phyloP scores from a whole-genome alignment of 2,113 vertebrate species.

The Amazona guildingii region DNA sequence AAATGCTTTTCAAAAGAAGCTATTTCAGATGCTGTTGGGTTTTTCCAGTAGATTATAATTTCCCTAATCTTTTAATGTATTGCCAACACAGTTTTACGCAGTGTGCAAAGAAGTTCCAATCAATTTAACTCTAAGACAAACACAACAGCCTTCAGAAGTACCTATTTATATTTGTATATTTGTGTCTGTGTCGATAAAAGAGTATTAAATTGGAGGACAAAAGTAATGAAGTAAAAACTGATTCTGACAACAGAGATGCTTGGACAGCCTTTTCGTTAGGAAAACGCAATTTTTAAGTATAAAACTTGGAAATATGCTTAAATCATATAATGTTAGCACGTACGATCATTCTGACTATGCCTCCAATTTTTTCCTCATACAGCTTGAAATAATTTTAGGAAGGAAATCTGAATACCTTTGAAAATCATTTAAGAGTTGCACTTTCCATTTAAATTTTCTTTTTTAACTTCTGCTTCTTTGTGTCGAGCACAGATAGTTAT shows the following conservation, averaged over 20 bases:
- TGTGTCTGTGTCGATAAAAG: not conserved
- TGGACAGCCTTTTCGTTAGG: not conserved
- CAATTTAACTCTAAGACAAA: not conserved
- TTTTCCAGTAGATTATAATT: not conserved
- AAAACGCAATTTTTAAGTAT: not conserved
- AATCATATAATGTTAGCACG: not conserved
- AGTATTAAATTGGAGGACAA: not conserved
- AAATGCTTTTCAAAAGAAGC: not conserved
- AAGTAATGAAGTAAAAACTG: not conserved
- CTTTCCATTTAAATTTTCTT: conserved; percentile 7
- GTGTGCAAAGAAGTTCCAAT: not conserved
- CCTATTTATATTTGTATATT: not conserved
- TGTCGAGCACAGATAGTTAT: not conserved
- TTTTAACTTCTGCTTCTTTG: conserved; percentile 6
- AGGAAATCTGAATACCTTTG: not conserved
- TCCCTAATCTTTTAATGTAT: not conserved
- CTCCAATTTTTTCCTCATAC: not conserved
- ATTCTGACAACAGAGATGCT: not conserved
- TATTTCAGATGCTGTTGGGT: not conserved
- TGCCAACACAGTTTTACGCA: not conserved
- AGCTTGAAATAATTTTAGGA: conserved; percentile 6
- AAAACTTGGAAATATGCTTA: conserved; percentile 7
- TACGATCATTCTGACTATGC: not conserved
- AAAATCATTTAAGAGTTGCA: not conserved
- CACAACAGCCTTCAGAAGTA: not conserved